These are phyloP conservation scores for Acleris sparsana DNA, from an alignment of 2,888 invertebrate species.

Conservation along the genomic window DNA sequence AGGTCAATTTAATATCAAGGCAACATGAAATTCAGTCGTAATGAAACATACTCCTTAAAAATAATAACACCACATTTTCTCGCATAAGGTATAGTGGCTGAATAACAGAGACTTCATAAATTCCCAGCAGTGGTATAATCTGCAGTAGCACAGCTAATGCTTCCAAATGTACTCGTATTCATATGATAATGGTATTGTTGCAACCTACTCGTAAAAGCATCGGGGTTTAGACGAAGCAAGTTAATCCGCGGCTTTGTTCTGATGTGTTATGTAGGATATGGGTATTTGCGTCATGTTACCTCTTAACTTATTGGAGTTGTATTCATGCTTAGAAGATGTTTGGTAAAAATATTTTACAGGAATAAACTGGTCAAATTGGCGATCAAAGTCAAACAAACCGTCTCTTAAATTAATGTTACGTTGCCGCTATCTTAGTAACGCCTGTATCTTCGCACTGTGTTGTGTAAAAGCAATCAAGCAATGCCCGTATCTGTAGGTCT, in stretches of 20 bases:
- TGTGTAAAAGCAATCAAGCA: too few species aligned
- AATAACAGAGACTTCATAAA: constrained; percentile 8
- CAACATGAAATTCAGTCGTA: too few species aligned
- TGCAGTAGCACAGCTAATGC: constrained; percentile 25
- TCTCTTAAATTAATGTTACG: too few species aligned
- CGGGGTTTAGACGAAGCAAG: constrained; percentile 24
- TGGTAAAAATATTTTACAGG: too few species aligned
- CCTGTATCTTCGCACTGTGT: too few species aligned
- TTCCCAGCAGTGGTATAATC: constrained; percentile 14
- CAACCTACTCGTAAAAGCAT: constrained; percentile 25
- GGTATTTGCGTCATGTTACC: neutral
- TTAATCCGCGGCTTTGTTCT: constrained; percentile 26
- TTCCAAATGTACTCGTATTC: constrained; percentile 33
- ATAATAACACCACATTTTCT: neutral
- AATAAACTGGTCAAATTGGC: too few species aligned
- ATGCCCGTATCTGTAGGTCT: too few species aligned
- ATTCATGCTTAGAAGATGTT: neutral
- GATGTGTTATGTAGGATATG: constrained; percentile 4
- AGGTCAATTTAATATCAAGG: too few species aligned
- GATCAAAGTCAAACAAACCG: too few species aligned
- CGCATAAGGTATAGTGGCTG: neutral
- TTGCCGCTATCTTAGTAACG: too few species aligned
- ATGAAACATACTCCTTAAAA: too few species aligned
- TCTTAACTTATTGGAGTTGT: neutral
- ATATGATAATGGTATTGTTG: constrained; percentile 33